Evolutionary conservation across 2,888 invertebrate species (phyloP).

Genomic region (Ceratothoa steindachneri): DNA sequence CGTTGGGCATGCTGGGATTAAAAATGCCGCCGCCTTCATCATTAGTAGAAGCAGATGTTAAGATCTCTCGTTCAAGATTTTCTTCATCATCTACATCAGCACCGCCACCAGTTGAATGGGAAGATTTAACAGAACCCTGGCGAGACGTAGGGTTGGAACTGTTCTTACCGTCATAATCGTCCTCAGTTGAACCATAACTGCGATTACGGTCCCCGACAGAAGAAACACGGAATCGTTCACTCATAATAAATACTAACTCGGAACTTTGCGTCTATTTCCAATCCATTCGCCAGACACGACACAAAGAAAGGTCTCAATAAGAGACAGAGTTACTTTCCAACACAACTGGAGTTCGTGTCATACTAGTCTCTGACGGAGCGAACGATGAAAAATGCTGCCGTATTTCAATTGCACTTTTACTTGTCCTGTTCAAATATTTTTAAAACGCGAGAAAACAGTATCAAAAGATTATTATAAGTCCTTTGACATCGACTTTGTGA

Average conservation of each 20-base stretch:
- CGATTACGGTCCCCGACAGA: constrained; percentile 1
- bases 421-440: too few relatives aligned
- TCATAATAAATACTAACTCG: not conserved
- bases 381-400: too few relatives aligned
- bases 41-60: not conserved
- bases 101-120: not conserved
- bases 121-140: not conserved
- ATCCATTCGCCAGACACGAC: not conserved
- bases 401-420: too few relatives aligned
- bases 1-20: constrained; percentile 8
- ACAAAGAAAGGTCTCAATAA: not conserved
- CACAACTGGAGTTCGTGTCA: not conserved
- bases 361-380: too few relatives aligned
- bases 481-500: too few relatives aligned
- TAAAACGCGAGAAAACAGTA: too few relatives aligned
- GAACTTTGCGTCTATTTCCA: not conserved
- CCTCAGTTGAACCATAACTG: constrained; percentile 4
- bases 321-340: not conserved
- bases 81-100: not conserved
- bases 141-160: not conserved
- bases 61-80: not conserved
- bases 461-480: too few relatives aligned
- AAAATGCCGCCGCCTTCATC: not conserved
- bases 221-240: constrained; percentile 2
- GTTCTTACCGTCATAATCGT: constrained; percentile 8